Base-by-base conservation (phyloP, 1,140 invertebrate species). In the Nomia melanderi region DNA sequence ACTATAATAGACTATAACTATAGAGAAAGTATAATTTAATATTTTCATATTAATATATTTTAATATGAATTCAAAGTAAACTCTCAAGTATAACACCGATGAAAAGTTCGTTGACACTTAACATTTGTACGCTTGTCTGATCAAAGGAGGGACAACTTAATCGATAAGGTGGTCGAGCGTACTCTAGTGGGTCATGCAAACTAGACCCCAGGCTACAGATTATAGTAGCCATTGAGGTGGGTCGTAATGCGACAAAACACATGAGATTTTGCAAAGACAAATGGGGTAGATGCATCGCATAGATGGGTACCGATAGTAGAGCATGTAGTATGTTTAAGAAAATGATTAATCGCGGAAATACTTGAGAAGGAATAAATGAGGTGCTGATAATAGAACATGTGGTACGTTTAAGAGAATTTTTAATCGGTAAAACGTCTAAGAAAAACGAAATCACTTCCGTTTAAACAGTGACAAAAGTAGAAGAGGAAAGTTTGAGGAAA, bases 181-280 rank as follows among this genome's bases (percentile, higher is more conserved):
- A n/a, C n/a, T 50, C n/a, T 17, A n/a, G 47, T 50, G n/a, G 47
- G 47, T 50, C 47, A n/a, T 50, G 47, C 47, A 50, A 50, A 50
- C 47, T 20, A 50, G 47, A 50, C 47, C 47, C 47, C 4, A 50
- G 47, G 47, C 47, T n/a, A 5, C 47, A 20, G 47, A 50, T 50
- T 50, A n/a, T 50, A 20, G 47, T 50, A n/a, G 1, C 47, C 47
- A 50, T 50, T 50, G n/a, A 20, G 41, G 47, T 20, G 8, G 8
- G 20, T 17, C 47, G n/a, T 50, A 50, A 50, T 50, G n/a, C n/a
- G 47, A 50, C 47, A n/a, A 50, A 50, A 50, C 47, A 50, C 7
- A 20, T 50, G 20, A 50, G 47, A 50, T 50, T 50, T n/a, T 8
- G 47, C 7, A 2, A 50, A 50, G 20, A 50, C n/a, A 50, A 50